Base-by-base conservation (phyloP, 2,113 vertebrate genomes). In the Phyllopteryx taeniolatus region DNA sequence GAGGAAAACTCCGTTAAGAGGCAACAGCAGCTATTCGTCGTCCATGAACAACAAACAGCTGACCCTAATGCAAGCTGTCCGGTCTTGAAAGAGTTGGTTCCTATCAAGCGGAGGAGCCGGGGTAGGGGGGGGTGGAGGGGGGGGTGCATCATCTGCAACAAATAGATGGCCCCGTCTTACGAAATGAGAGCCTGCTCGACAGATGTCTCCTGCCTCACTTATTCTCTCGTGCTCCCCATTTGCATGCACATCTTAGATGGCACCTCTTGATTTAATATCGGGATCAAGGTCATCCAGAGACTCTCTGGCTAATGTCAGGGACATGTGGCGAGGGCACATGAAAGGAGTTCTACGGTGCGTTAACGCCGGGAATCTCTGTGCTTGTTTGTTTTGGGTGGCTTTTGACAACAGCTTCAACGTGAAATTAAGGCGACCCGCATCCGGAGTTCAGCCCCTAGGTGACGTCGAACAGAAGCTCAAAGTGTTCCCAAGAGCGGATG, bases 141-240 rank as follows among this genome's bases (percentile, higher is more conserved):
- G 12, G 47, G 59, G 31, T 27, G 59, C 87, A 90, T 92, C 92
- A 92, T 93, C 91, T 93, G 92, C 77, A 92, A 90, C 88, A 89
- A 92, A 92, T 93, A 91, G 83, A 89, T 75, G 66, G 78, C 72
- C 84, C 82, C 71, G 62, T 90, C 86, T 91, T 87, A 86, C 81
- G 73, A 89, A 92, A 92, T 83, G 83, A 80, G 87, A 90, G 88
- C 87, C 89, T 93, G 92, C 83, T 91, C 81, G 76, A 89, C 92
- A 93, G 90, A 93, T 93, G 91, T 91, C 87, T 91, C 83, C 79
- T 83, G 87, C 80, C 86, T 86, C 83, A 88, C 79, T 82, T 78
- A 72, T 81, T 83, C 84, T 84, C 74, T 79, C 75, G 70, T 79
- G 70, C 80, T 85, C 87, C 68, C 83, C 72, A 75, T 88, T 87